Percentiles rank a stretch among this genome's conserved stretches.
Conservation (phyloP, 2,113 vertebrate genomes). For the Pogonocichla stellata region DNA sequence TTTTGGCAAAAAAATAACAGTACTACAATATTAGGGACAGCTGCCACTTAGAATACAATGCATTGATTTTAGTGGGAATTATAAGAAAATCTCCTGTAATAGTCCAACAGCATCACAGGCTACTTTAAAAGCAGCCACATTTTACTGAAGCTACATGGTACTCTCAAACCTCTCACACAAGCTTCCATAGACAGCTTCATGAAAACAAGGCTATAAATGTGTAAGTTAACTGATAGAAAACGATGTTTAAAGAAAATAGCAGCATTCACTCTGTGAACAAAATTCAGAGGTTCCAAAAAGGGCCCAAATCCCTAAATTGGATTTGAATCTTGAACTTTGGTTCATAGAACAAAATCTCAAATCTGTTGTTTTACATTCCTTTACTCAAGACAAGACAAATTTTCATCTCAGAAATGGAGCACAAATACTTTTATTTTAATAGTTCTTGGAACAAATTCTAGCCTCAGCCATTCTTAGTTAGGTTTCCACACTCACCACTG, state of each 20-base stretch:
- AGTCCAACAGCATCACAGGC: neutral
- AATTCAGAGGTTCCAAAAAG: neutral
- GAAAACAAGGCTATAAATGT: neutral
- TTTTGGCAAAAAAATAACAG: neutral
- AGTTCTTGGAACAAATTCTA: neutral
- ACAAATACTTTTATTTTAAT: neutral
- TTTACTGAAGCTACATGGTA: neutral
- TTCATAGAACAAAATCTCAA: neutral
- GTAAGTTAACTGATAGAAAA: neutral
- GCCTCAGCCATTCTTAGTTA: neutral
- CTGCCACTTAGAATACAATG: neutral
- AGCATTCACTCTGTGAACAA: neutral
- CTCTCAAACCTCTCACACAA: neutral
- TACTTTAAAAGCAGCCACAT: neutral
- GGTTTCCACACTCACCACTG: conserved; percentile 81
- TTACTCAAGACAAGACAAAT: neutral
- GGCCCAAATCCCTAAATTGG: neutral
- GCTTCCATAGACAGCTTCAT: neutral
- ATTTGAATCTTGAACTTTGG: neutral
- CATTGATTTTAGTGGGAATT: neutral
- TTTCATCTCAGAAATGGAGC: neutral
- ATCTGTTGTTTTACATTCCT: neutral
- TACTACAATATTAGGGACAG: neutral
- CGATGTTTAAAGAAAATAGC: neutral
- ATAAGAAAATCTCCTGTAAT: neutral